Evolutionary conservation across 2,113 vertebrate species (phyloP).

Genomic region (Cettia cetti): DNA sequence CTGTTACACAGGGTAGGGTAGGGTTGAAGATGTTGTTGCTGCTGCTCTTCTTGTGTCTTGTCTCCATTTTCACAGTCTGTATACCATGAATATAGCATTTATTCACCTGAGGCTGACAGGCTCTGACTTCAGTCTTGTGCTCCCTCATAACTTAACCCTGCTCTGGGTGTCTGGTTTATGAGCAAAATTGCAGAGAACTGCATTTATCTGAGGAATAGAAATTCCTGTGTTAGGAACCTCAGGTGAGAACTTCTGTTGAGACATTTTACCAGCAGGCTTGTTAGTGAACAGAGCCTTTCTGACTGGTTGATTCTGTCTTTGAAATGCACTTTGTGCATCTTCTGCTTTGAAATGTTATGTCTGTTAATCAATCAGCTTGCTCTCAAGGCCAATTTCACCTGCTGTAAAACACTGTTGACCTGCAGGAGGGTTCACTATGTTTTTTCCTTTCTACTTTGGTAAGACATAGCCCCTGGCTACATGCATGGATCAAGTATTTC

Average conservation of each 20-base stretch:
- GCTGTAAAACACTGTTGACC: not conserved
- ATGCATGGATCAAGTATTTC: accelerated
- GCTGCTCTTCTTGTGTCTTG: not conserved
- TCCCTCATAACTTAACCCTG: not conserved
- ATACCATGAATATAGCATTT: not conserved
- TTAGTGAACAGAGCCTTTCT: not conserved
- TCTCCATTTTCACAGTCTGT: not conserved
- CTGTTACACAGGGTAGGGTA: not conserved
- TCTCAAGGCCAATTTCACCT: not conserved
- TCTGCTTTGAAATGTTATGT: not conserved
- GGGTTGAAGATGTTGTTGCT: not conserved
- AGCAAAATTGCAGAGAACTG: not conserved
- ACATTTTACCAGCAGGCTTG: not conserved
- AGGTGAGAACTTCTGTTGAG: not conserved
- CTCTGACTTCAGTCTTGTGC: not conserved
- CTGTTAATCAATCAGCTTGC: not conserved
- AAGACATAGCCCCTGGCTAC: not conserved
- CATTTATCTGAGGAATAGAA: not conserved
- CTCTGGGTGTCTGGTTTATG: not conserved
- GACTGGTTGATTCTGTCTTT: not conserved
- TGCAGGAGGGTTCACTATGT: not conserved
- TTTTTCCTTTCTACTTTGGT: not conserved
- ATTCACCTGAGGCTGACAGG: not conserved
- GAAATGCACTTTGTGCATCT: not conserved
- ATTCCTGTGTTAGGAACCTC: not conserved